Percentiles rank a stretch among this genome's conserved stretches.
phyloP scores from a whole-genome alignment of 2,797 vertebrate genomes.

The Alfaro cultratus region DNA sequence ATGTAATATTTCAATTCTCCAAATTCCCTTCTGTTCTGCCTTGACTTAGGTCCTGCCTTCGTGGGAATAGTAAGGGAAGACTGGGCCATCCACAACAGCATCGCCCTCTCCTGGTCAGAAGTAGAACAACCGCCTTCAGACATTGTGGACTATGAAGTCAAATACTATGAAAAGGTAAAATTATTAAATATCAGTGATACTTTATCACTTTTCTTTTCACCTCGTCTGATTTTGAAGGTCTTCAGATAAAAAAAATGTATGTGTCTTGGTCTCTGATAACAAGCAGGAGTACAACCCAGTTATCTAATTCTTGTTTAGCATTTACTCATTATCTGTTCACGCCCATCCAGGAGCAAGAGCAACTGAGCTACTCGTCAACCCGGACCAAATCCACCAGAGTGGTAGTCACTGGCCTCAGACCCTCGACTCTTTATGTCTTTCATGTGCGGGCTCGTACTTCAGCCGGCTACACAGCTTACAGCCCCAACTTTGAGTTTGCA shows the following conservation, averaged over 20 bases:
- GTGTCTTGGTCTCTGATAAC: constrained; percentile 38
- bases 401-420: constrained; percentile 93
- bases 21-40: background rate
- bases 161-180: constrained; percentile 97
- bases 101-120: constrained; percentile 97
- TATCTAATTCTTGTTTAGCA: constrained; percentile 22
- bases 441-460: constrained; percentile 93
- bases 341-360: constrained; percentile 89
- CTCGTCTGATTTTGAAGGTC: constrained; percentile 42
- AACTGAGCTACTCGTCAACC: constrained; percentile 96
- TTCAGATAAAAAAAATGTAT: constrained; percentile 17
- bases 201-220: constrained; percentile 20
- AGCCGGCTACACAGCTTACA: constrained; percentile 93
- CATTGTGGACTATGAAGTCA: constrained; percentile 98
- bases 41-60: constrained; percentile 90
- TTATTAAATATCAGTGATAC: background rate
- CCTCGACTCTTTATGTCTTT: constrained; percentile 94
- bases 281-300: constrained; percentile 30
- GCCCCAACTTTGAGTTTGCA: constrained; percentile 94
- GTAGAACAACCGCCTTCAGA: constrained; percentile 88
- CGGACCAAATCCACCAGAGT: constrained; percentile 91
- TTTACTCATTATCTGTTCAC: constrained; percentile 25
- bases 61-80: constrained; percentile 94
- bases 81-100: constrained; percentile 95
- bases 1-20: background rate